These are phyloP conservation scores for Coregonus ussuriensis DNA, from an alignment of 2,797 vertebrate species.

Conservation along the genomic window DNA sequence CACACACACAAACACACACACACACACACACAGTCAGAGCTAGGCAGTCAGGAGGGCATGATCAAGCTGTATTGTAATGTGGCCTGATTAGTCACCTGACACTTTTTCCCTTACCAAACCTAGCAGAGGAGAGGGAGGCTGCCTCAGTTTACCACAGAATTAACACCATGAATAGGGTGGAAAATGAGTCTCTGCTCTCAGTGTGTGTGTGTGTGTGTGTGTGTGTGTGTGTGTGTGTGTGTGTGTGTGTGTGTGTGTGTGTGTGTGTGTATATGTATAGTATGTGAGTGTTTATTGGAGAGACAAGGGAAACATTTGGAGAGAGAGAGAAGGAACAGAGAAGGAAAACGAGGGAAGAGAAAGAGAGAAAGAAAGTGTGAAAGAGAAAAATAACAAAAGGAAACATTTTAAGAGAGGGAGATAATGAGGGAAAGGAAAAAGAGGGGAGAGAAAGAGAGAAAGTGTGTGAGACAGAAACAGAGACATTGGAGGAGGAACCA, in stretches of 20 bases:
- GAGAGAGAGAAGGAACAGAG: neutral
- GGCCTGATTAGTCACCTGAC: conserved; percentile 72
- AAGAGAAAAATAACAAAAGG: no score
- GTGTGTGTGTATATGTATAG: conserved; percentile 8
- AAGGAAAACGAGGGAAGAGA: neutral
- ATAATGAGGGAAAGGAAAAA: conserved; percentile 19
- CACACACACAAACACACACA: neutral
- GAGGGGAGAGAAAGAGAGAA: conserved; percentile 46
- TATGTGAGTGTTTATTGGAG: neutral
- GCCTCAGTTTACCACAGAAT: conserved; percentile 54
- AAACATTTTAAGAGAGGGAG: neutral
- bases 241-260: conserved; percentile 39
- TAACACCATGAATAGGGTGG: conserved; percentile 45
- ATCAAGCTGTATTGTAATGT: conserved; percentile 39
- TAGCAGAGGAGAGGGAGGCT: conserved; percentile 45
- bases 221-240: conserved; percentile 29
- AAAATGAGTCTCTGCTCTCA: conserved; percentile 56
- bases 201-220: conserved; percentile 39
- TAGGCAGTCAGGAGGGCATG: neutral
- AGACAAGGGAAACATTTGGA: neutral
- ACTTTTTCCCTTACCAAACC: conserved; percentile 10
- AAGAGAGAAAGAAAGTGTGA: neutral
- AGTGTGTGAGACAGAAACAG: conserved; percentile 39
- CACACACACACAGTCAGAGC: neutral
- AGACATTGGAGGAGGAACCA: conserved; percentile 54